Conservation (phyloP, 2,888 invertebrate genomes). For the Noctuana brunneofusca region DNA sequence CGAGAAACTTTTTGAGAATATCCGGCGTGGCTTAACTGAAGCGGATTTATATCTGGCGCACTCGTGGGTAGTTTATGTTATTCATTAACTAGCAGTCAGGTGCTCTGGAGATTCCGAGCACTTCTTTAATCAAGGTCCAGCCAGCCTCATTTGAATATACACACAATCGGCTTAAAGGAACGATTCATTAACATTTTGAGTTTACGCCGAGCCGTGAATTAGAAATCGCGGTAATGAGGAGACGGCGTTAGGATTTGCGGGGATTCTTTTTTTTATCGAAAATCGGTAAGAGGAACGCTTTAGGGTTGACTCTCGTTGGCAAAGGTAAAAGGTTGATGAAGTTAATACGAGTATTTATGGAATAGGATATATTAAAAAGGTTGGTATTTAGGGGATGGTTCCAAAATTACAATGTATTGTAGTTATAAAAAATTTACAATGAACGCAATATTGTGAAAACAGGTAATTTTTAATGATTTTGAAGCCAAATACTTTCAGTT, state of each 20-base stretch:
- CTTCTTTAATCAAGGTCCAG: slow-evolving; percentile 54
- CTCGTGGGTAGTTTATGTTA: slow-evolving; percentile 32
- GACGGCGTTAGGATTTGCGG: slow-evolving; percentile 14
- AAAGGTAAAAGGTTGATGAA: no score
- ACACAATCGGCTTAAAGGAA: slow-evolving; percentile 51
- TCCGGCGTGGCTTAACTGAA: slow-evolving; percentile 3
- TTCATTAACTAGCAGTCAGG: slow-evolving; percentile 33
- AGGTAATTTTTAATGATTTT: no score
- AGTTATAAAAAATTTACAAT: no score
- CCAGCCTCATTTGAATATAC: slow-evolving; percentile 65
- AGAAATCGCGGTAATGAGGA: slow-evolving; percentile 45
- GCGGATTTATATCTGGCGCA: slow-evolving; percentile 24
- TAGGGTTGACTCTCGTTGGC: no score
- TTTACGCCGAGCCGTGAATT: slow-evolving; percentile 33
- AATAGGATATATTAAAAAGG: no score
- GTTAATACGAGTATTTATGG: no score
- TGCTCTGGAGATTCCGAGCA: slow-evolving; percentile 30
- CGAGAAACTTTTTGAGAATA: background rate
- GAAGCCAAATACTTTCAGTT: no score
- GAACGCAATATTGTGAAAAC: no score
- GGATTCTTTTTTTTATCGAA: slow-evolving; percentile 24
- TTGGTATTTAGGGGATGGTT: no score
- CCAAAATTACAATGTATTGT: no score
- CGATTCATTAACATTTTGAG: slow-evolving; percentile 62
- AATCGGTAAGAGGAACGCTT: slow-evolving; percentile 8